Evolutionary conservation across 37 sponge, comb jelly and placozoan species (phyloP).

Genomic region (Amphimedon queenslandica): DNA sequence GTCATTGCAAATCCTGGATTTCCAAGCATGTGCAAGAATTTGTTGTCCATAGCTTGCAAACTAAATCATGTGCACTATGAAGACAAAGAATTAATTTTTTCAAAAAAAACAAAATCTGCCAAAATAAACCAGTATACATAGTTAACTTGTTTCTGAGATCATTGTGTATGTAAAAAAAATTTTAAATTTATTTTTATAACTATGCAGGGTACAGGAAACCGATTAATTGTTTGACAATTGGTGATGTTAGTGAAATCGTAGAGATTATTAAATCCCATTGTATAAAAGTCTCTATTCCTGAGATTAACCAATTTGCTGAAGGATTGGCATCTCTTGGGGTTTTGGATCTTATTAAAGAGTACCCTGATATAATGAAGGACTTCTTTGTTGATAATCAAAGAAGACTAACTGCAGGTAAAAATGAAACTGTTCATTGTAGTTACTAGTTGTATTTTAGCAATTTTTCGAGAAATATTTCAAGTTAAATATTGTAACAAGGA

Average conservation of each 20-base stretch:
- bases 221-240: not conserved
- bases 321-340: conserved; percentile 10
- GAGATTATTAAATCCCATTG: not conserved
- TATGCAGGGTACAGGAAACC: not conserved
- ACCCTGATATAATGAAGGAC: conserved; percentile 21
- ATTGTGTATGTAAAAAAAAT: too few species aligned
- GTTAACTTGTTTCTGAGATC: too few species aligned
- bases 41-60: too few species aligned
- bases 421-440: not conserved
- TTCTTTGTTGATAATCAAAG: not conserved
- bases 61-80: too few species aligned
- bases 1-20: too few species aligned
- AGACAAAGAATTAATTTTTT: too few species aligned
- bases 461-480: not conserved
- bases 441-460: too few species aligned
- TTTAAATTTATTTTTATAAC: too few species aligned
- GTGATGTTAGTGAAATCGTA: not conserved
- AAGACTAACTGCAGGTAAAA: not conserved
- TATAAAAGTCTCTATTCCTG: not conserved
- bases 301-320: conserved; percentile 23
- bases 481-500: not conserved
- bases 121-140: too few species aligned
- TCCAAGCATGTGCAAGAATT: too few species aligned
- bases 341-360: not conserved
- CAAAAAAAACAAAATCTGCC: too few species aligned